Evolutionary conservation across 2,888 invertebrate genomes (phyloP), one percentile per base, ranked within the genome.

Genomic region (Axea sp.): DNA sequence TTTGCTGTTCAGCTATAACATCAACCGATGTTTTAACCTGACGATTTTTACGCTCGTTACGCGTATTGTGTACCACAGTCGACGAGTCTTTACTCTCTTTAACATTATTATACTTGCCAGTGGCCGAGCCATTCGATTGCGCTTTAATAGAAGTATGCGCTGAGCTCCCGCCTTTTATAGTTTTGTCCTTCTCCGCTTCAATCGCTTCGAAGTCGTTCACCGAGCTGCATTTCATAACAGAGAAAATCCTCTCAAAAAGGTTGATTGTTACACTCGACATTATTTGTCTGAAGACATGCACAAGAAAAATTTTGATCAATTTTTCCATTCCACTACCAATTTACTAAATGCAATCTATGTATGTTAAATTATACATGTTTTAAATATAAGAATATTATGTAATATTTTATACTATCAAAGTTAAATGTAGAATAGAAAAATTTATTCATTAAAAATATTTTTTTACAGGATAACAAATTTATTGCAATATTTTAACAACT

Each of bases 171-270:
- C 85, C 83, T 76, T 88, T 89, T 12, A 82, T 78, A 30, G 85
- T 84, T 81, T 88, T 89, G 69, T 89, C 89, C 78, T 88, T 89
- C 59, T 89, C 89, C 26, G 85, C 78, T 79, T 89, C 89, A 73
- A 87, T 88, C 73, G 86, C 86, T 62, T 90, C 89, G 78, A 87
- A 88, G 79, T 90, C 89, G 80, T 89, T 89, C 53, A 89, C 86
- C 76, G 88, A 87, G 76, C 88, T 88, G 73, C 26, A 82, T 75
- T 69, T 72, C 43, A 73, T 71, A 75, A 75, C 62, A 75, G 60
- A 71, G 45, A 71, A 75, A 71, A 62, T 15, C 37, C 45, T 47
- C 67, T 69, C 55, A 74, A 55, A 53, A 72, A 62, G 22, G 45
- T 55, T 35, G 31, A 30, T 55, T 22, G 43, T 19, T 39, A 60